These are phyloP conservation scores for Oryctes rhinoceros DNA, from an alignment of 1,140 invertebrate species.

Conservation along the genomic window DNA sequence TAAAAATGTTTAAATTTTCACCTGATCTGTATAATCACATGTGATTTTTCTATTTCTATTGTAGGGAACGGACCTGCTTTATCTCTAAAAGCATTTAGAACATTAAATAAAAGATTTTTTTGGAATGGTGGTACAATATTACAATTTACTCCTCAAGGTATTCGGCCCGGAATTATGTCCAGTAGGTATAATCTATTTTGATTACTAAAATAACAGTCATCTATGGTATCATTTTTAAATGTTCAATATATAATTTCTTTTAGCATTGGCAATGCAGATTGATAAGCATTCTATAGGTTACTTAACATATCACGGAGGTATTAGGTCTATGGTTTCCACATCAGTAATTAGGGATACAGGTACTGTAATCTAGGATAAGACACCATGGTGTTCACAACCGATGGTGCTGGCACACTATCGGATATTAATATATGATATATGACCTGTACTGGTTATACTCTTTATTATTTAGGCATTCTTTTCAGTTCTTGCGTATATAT, in stretches of 20 bases:
- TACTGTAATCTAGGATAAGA: neutral
- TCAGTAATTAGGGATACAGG: conserved; percentile 79
- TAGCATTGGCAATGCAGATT: conserved; percentile 84
- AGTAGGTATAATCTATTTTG: conserved; percentile 66
- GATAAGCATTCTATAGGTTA: conserved; percentile 87
- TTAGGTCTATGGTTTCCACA: conserved; percentile 79
- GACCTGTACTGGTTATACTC: too few relatives aligned
- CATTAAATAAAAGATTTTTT: conserved; percentile 75
- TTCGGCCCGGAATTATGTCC: conserved; percentile 74
- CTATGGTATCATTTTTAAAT: too few relatives aligned
- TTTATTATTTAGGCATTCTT: too few relatives aligned
- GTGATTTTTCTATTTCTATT: conserved; percentile 37
- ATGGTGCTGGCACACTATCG: too few relatives aligned
- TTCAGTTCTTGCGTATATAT: too few relatives aligned
- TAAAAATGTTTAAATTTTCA: too few relatives aligned
- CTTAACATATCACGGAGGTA: conserved; percentile 81
- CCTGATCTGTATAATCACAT: too few relatives aligned
- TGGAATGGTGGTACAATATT: conserved; percentile 75
- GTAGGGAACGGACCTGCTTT: conserved; percentile 76
- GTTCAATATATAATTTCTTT: conserved; percentile 30
- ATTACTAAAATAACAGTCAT: neutral
- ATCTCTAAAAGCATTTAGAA: conserved; percentile 78
- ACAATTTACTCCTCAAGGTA: conserved; percentile 75
- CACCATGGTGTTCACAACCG: too few relatives aligned
- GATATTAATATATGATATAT: too few relatives aligned